Percentiles rank a stretch among this genome's conserved stretches.
Conservation (phyloP, 2,113 vertebrate species). For the Crotalus viridis region DNA sequence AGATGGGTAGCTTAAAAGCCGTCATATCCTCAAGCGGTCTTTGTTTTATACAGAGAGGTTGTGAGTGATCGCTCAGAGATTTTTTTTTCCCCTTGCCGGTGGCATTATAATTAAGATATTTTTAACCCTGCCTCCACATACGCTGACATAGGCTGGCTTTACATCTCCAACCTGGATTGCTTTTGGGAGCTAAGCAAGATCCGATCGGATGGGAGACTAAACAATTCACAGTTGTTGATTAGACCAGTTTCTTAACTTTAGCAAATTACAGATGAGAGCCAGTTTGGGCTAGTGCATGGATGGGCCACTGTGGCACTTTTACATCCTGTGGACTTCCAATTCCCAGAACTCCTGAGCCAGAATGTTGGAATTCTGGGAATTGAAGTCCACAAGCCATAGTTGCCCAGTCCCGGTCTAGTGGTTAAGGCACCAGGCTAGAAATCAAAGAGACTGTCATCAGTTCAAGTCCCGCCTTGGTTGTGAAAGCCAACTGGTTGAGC, state of each 20-base stretch:
- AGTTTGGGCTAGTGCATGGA: not conserved
- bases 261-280: not conserved
- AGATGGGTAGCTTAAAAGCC: not conserved
- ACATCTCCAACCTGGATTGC: not conserved
- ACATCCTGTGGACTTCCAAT: not conserved
- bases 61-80: not conserved
- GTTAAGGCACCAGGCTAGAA: too few relatives aligned
- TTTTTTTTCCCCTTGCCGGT: not conserved
- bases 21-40: not conserved
- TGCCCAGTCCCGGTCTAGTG: too few relatives aligned
- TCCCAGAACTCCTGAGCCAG: not conserved
- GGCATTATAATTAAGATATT: not conserved
- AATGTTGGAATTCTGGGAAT: too few relatives aligned
- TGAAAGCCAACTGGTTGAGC: too few relatives aligned
- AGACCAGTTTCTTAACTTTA: not conserved
- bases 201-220: not conserved
- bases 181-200: not conserved
- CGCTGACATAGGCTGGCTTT: not conserved
- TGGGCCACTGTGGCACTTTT: not conserved
- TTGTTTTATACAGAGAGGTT: not conserved
- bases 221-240: not conserved
- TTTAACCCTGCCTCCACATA: not conserved
- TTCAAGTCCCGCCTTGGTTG: too few relatives aligned
- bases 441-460: too few relatives aligned
- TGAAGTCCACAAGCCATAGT: too few relatives aligned